Evolutionary conservation across 2,797 vertebrate species (phyloP).

Genomic region (Tenualosa ilisha): DNA sequence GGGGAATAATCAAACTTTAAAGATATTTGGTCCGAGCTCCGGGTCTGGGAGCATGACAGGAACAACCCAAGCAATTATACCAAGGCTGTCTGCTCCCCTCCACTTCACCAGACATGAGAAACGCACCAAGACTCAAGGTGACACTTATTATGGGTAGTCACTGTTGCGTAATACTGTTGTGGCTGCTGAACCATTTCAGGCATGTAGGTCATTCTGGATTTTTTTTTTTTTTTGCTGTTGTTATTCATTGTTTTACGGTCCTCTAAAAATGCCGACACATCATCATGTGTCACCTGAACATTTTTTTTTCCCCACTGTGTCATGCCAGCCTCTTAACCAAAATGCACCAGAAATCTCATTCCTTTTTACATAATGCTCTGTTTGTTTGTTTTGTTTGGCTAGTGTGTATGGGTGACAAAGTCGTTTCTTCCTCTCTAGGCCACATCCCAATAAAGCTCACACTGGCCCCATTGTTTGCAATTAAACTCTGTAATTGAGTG

Average conservation of each 20-base stretch:
- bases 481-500: conserved; percentile 16
- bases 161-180: neutral
- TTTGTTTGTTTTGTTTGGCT: neutral
- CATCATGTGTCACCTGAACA: neutral
- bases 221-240: neutral
- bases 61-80: neutral
- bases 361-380: too few species aligned
- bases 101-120: neutral
- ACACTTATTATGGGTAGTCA: neutral
- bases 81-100: neutral
- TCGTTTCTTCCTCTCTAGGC: neutral
- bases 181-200: neutral
- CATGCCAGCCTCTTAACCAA: too few species aligned
- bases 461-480: conserved; percentile 7
- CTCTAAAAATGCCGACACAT: neutral
- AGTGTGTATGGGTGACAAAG: neutral
- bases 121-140: neutral
- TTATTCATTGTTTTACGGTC: neutral
- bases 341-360: too few species aligned
- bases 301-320: too few species aligned
- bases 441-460: neutral
- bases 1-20: too few species aligned
- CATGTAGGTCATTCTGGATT: neutral
- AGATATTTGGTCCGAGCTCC: too few species aligned
- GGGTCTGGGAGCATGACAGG: neutral